Evolutionary conservation across 2,113 vertebrate genomes (phyloP).

Genomic region (Corvus hawaiiensis): DNA sequence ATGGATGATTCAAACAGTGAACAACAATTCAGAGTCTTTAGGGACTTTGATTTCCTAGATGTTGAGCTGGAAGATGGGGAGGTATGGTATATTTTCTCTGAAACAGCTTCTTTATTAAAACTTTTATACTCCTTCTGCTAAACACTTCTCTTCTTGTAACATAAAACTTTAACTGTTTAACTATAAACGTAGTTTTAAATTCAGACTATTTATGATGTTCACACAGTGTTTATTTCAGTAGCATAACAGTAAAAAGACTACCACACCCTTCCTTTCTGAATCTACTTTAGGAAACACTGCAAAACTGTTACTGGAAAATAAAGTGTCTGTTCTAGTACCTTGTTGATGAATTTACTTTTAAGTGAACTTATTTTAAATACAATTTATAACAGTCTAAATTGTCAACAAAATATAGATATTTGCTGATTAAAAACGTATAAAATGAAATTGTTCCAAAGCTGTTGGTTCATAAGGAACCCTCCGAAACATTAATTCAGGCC

Average conservation of each 20-base stretch:
- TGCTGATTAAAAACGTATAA: not conserved
- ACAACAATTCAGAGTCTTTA: constrained; percentile 96
- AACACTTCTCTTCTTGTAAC: constrained; percentile 8
- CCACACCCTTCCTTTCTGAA: constrained; percentile 70
- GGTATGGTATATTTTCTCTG: constrained; percentile 74
- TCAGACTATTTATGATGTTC: constrained; percentile 28
- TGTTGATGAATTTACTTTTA: not conserved
- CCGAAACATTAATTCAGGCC: not conserved
- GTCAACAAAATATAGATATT: not conserved
- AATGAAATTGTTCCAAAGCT: not conserved
- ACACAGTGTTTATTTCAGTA: constrained; percentile 22
- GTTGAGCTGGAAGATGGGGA: constrained; percentile 98
- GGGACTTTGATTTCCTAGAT: constrained; percentile 98
- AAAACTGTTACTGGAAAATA: constrained; percentile 50
- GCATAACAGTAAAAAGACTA: constrained; percentile 15
- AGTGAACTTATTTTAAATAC: not conserved
- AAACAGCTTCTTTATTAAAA: not conserved
- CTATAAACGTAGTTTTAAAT: constrained; percentile 24
- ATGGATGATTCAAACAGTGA: constrained; percentile 95
- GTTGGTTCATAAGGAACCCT: not conserved
- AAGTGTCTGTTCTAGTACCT: not conserved
- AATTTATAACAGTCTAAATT: not conserved
- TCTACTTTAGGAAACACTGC: constrained; percentile 4
- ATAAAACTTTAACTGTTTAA: constrained; percentile 7
- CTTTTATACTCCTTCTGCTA: constrained; percentile 8